Evolutionary conservation across 2,113 vertebrate genomes (phyloP), one percentile per base, ranked within the genome.

Genomic region (Gila orcuttii): DNA sequence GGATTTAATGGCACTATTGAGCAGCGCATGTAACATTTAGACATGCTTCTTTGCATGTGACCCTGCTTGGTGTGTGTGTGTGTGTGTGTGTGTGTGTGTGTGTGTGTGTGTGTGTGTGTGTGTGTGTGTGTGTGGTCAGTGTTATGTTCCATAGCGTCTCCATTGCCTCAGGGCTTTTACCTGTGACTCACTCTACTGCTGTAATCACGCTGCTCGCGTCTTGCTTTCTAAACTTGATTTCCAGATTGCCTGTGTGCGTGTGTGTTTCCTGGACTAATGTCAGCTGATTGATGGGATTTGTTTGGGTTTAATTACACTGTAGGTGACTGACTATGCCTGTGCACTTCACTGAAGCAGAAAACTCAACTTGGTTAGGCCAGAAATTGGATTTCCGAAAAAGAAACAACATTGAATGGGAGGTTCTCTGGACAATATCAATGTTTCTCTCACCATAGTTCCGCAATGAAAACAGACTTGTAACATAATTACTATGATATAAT

Each of bases 251-350:
- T 87, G 75, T 75, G 83, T 64, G 50, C 15, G 15, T 52, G 15
- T 62, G 84, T 84, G 84, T 84, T 85, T 85, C 87, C 87, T 85
- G 89, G 60, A 86, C 87, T 89, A 68, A 86, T 89, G 83, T 84
- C 66, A 84, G 77, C 85, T 90, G 89, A 91, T 90, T 89, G 87
- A 89, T 90, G 89, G 86, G 85, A 88, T 90, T 89, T 90, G 86
- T 91, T 91, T 90, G 82, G 86, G 89, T 91, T 91, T 90, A 91
- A 90, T 90, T 89, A 90, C 85, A 87, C 88, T 90, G 85, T 87
- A 89, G 88, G 89, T 90, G 89, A 90, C 85, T 87, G 85, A 84
- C 90, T 71, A 82, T 86, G 86, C 76, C 89, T 75, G 86, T 69
- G 71, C 83, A 86, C 87, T 90, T 82, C 89, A 88, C 78, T 86